Base-by-base conservation (phyloP, 1,140 invertebrate species). In the Lordiphosa mommai region DNA sequence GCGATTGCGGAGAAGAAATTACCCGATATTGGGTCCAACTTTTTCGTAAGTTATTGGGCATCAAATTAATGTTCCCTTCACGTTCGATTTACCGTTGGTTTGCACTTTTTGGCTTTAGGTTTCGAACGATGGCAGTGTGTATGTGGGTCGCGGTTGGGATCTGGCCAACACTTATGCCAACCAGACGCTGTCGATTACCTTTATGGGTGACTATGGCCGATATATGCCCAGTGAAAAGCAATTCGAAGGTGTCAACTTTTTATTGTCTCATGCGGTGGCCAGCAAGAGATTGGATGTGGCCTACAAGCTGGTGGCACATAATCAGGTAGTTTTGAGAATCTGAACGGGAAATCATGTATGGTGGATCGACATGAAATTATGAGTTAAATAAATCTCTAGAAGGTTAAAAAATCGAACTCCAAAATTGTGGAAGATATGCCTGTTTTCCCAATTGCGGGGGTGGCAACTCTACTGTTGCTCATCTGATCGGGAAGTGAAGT, bases 71-170 rank as follows among this genome's bases (percentile, higher is more conserved):
- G 48, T 64, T 38, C 60, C 32, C 27, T 4, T 8, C 52, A 66
- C 52, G 52, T 76, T 55, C 46, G 36, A 36, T 23, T 51, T 68
- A 29, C 37, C 48, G 49, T 38, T 73, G 60, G 48, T n/a, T n/a
- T 59, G 51, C 56, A 69, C 73, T 61, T 55, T 67, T 34, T 20
- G 16, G 27, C 34, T 13, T 2, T 57, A 93, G 46, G 90, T 93
- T 10, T 92, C 92, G 2, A 90, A 91, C 8, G 92, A 93, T 68
- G 92, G 91, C 1, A 89, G 90, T n/a, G 89, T 92, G 6, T 93
- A 93, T 71, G 90, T 91, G 50, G 93, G 91, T 9, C 89, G 93
- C 38, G 92, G 92, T 16, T 93, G 92, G 92, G 89, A 90, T 47
- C 73, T 69, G 30, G 80, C 90, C 14, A 92, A 92, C 30, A 90